Evolutionary conservation across 2,888 invertebrate genomes (phyloP), one percentile per base, ranked within the genome.

Genomic region (Diachrysia chrysitis): DNA sequence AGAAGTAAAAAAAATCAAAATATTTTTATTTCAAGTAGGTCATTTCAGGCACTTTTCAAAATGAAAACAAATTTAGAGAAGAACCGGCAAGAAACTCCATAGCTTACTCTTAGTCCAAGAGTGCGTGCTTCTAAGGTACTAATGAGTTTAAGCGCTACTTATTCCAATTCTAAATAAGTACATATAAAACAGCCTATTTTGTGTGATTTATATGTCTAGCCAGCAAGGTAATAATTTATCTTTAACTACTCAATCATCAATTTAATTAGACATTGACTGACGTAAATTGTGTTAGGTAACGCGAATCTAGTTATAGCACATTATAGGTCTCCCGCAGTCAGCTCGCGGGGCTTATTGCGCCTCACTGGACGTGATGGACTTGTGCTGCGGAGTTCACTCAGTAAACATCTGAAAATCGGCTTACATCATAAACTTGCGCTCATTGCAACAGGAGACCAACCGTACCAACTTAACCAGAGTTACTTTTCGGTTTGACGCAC

Each of bases 221-320:
- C 42, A 42, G 19, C 21, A 51, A 3, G 7, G 21, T 9, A 51
- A 51, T 51, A 51, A 51, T 21, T 51, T 21, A 21, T 21, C 19
- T 51, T 21, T 51, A 51, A 51, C 48, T 9, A 7, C 48, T 21
- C 17, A 51, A 19, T 51, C 48, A 51, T 51, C 48, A 19, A 12
- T 51, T 51, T 51, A 51, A 51, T 51, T 21, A 51, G 48, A 51
- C 48, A 51, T 51, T 51, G 48, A 51, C 12, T 51, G 48, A 51
- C 21, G 12, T 12, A 12, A 19, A 51, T 51, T 19, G 19, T 51
- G 48, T 51, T 21, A 51, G 48, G 48, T 51, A 51, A 51, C 12
- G 48, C 21, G 48, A 19, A 9, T 10, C 10, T 21, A 51, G 48
- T 51, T 19, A n/a, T n/a, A 19, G 48, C 21, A 2, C 17, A 51